Conservation (phyloP, 2,888 invertebrate genomes). For the Dryobota labecula region DNA sequence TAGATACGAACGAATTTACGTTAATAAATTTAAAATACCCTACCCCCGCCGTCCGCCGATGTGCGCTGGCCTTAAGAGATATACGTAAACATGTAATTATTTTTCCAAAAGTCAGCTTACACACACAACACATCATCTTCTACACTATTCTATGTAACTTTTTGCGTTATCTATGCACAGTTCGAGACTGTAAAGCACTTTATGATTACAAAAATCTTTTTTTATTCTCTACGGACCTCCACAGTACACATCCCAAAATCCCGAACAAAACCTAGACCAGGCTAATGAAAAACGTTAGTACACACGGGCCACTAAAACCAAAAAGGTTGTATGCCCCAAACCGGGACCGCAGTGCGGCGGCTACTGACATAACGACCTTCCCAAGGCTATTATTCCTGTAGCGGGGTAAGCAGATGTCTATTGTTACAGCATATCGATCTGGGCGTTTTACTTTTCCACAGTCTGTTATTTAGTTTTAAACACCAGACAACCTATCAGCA, state of each 20-base stretch:
- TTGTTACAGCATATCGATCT: background rate
- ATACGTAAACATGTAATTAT: too few species aligned
- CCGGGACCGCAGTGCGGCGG: slow-evolving; percentile 45
- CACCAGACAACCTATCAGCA: background rate
- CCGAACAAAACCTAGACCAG: slow-evolving; percentile 9
- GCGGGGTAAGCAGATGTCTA: background rate
- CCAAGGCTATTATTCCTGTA: slow-evolving; percentile 7
- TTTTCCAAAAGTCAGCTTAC: background rate
- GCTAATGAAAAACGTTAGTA: slow-evolving; percentile 34
- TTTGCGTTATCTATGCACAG: background rate
- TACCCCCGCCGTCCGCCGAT: background rate
- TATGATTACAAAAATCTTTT: slow-evolving; percentile 15
- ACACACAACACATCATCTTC: background rate
- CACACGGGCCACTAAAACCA: slow-evolving; percentile 25
- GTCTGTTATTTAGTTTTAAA: background rate
- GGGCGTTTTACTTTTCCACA: background rate
- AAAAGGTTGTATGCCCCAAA: slow-evolving; percentile 34
- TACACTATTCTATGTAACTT: background rate
- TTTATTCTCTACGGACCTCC: background rate
- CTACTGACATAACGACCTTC: slow-evolving; percentile 21
- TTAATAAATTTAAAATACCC: background rate
- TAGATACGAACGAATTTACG: background rate
- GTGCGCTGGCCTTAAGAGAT: background rate
- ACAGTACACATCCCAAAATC: slow-evolving; percentile 11
- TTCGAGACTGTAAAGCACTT: slow-evolving; percentile 10